Evolutionary conservation across 2,888 invertebrate species (phyloP).

Genomic region (Drosophila longiperda): DNA sequence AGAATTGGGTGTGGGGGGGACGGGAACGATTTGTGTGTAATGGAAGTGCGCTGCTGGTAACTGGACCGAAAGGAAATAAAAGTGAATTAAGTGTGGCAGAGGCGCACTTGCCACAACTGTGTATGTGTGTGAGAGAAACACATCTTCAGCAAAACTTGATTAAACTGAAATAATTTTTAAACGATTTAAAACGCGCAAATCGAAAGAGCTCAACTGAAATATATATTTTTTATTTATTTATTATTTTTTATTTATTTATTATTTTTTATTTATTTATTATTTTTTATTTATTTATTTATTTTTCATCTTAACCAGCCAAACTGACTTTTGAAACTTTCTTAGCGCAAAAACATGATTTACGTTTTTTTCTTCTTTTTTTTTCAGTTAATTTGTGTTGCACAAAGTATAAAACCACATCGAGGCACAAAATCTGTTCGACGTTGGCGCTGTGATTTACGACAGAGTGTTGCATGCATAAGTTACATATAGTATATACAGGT

Average conservation of each 20-base stretch:
- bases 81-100: conserved; percentile 67
- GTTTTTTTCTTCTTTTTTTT: neutral
- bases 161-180: neutral
- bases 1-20: neutral
- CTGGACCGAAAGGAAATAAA: conserved; percentile 46
- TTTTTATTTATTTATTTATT: too few species aligned
- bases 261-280: too few species aligned
- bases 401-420: neutral
- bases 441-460: neutral
- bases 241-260: too few species aligned
- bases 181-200: neutral
- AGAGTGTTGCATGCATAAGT: neutral
- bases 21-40: conserved; percentile 19
- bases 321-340: neutral
- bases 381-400: neutral
- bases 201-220: neutral
- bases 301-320: neutral
- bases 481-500: conserved; percentile 16
- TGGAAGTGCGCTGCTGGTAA: conserved; percentile 32
- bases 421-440: neutral
- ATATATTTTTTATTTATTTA: too few species aligned
- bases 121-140: neutral
- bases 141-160: conserved; percentile 4
- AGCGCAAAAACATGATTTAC: neutral
- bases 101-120: conserved; percentile 21